Percentiles rank a stretch among this genome's conserved stretches.
These are phyloP conservation scores for Plestiodon gilberti DNA, from an alignment of 2,113 vertebrate genomes.

Conservation along the genomic window DNA sequence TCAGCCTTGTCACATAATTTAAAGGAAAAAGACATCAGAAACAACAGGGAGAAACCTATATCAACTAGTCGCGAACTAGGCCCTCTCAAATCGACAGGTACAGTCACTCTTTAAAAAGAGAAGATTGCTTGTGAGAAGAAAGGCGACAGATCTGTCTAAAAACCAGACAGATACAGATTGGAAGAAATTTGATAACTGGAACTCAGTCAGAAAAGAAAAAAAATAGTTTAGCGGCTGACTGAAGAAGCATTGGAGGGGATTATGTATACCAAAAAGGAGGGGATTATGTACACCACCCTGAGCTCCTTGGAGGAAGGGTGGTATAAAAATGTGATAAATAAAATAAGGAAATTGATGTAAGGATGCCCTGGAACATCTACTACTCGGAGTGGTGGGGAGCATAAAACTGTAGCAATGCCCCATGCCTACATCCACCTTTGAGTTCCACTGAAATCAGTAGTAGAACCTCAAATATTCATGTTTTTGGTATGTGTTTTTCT, in stretches of 20 bases:
- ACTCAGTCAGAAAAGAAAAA: not conserved
- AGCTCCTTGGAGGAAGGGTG: too few species aligned
- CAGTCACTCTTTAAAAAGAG: not conserved
- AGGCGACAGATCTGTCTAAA: not conserved
- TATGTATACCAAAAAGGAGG: too few species aligned
- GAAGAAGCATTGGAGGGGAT: not conserved
- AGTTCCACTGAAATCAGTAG: too few species aligned
- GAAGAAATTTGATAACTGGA: not conserved
- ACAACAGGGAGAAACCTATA: not conserved
- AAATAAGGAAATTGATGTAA: not conserved
- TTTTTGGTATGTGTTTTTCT: not conserved
- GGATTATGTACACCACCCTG: too few species aligned
- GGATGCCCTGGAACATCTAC: not conserved
- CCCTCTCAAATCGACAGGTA: not conserved
- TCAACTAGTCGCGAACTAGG: not conserved
- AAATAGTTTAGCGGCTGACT: not conserved
- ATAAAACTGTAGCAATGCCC: not conserved
- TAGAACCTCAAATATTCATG: not conserved
- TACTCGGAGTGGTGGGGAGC: not conserved
- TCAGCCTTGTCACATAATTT: not conserved
- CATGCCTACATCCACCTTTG: not conserved
- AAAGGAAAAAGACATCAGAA: not conserved
- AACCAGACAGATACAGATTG: not conserved
- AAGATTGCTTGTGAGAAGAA: not conserved
- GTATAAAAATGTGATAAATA: not conserved